Evolutionary conservation across 1,140 invertebrate genomes (phyloP), one percentile per base, ranked within the genome.

Genomic region (Lepeophtheirus salmonis): DNA sequence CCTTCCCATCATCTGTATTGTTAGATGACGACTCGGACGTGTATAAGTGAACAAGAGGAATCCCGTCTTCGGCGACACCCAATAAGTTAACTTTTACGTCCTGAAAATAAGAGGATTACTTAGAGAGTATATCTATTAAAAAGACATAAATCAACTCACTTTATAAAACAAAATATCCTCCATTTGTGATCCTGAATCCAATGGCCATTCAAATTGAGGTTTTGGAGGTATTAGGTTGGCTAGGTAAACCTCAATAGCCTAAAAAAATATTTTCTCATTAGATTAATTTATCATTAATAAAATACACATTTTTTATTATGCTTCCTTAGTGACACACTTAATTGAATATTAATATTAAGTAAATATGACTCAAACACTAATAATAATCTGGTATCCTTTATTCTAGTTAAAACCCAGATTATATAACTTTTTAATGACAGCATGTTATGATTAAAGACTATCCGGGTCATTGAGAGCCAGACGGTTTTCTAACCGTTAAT

Each of bases 21-120:
- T 41, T n/a, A 10, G 6, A 6, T 10, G 6, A 6, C 6, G 6
- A 6, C 6, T n/a, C 6, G 30, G 30, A 41, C 3, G 53, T 55
- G 71, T 83, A 87, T 60, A 89, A 77, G 69, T 84, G 79, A 63
- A 89, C 79, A 66, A 83, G 78, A 54, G 86, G 84, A 48, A 83
- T 72, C 52, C 80, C 81, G 64, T 79, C 77, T 64, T 83, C 80
- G 63, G 82, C 80, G 67, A 87, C 86, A 63, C 80, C 83, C 64
- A 82, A 81, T 62, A 94, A 79, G 73, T 89, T 83, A 62, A 87
- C 87, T 76, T 89, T 86, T 63, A 89, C 22, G 16, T 18, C 16
- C 53, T 55, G 22, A 17, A 55, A 21, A 55, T 25, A 21, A 18
- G 4, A 25, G 21, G 16, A n/a, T 52, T 16, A n/a, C n/a, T n/a